Evolutionary conservation across 1,140 invertebrate genomes (phyloP).

Genomic region (Bombus breviceps): DNA sequence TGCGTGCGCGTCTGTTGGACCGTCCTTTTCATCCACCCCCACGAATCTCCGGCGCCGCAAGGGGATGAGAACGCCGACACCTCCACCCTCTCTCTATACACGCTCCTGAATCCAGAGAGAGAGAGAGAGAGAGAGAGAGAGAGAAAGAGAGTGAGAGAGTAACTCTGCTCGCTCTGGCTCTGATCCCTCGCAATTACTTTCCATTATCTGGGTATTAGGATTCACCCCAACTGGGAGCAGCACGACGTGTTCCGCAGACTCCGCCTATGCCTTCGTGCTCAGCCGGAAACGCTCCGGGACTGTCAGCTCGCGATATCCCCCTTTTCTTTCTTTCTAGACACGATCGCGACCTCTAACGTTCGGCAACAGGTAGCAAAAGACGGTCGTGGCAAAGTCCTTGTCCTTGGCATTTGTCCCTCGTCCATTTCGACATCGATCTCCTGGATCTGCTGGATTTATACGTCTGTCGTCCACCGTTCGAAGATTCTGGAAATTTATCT

Average conservation of each 20-base stretch:
- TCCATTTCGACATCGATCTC: neutral
- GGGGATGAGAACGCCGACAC: slow-evolving; percentile 57
- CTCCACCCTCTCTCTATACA: slow-evolving; percentile 41
- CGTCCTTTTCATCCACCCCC: slow-evolving; percentile 60
- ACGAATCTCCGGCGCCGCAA: slow-evolving; percentile 45
- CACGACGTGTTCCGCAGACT: slow-evolving; percentile 76
- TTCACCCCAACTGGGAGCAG: slow-evolving; percentile 80
- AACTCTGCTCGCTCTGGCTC: slow-evolving; percentile 69
- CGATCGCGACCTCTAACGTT: slow-evolving; percentile 41
- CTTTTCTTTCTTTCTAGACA: slow-evolving; percentile 49
- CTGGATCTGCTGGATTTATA: neutral
- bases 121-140: neutral
- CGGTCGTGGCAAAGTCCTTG: slow-evolving; percentile 3
- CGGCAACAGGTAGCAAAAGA: slow-evolving; percentile 64
- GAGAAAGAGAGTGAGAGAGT: slow-evolving; percentile 51
- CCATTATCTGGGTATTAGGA: slow-evolving; percentile 84
- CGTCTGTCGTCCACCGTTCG: too few relatives aligned
- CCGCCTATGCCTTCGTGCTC: slow-evolving; percentile 62
- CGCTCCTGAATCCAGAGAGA: slow-evolving; percentile 39
- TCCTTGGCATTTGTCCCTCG: neutral
- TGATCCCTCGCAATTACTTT: slow-evolving; percentile 83
- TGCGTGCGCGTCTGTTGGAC: slow-evolving; percentile 41
- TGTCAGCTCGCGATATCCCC: slow-evolving; percentile 15
- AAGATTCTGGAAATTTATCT: too few relatives aligned
- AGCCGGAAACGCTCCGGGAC: slow-evolving; percentile 42